Conservation (phyloP, 2,797 vertebrate genomes). For the Alexandromys oeconomus region DNA sequence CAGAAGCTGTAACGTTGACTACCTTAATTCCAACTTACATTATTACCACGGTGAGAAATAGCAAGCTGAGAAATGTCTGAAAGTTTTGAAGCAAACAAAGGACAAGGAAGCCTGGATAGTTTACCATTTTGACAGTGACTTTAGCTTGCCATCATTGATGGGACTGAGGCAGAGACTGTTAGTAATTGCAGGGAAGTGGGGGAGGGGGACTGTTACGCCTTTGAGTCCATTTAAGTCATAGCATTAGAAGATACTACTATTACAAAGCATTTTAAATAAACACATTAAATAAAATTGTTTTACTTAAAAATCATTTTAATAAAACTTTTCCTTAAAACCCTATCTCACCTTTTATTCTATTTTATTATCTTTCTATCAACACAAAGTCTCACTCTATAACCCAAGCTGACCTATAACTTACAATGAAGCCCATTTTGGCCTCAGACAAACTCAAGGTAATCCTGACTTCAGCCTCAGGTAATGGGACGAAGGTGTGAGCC, state of each 20-base stretch:
- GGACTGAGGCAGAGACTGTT: not conserved
- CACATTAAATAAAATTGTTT: not conserved
- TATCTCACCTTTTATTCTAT: not conserved
- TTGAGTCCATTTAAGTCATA: not conserved
- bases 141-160: not conserved
- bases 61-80: constrained; percentile 18
- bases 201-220: not conserved
- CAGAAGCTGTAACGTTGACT: not conserved
- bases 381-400: not conserved
- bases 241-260: constrained; percentile 26
- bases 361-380: not conserved
- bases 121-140: constrained; percentile 15
- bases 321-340: not conserved
- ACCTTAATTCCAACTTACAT: constrained; percentile 46
- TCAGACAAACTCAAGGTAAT: not conserved
- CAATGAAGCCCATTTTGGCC: not conserved
- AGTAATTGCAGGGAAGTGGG: not conserved
- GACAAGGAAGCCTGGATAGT: not conserved
- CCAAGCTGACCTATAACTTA: not conserved
- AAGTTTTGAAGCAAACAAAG: constrained; percentile 53
- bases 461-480: not conserved
- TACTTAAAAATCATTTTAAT: constrained; percentile 37
- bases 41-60: constrained; percentile 18
- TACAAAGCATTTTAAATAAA: not conserved
- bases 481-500: not conserved